Evolutionary conservation across 2,797 vertebrate species (phyloP).

Genomic region (Hypotaenidia okinawae): DNA sequence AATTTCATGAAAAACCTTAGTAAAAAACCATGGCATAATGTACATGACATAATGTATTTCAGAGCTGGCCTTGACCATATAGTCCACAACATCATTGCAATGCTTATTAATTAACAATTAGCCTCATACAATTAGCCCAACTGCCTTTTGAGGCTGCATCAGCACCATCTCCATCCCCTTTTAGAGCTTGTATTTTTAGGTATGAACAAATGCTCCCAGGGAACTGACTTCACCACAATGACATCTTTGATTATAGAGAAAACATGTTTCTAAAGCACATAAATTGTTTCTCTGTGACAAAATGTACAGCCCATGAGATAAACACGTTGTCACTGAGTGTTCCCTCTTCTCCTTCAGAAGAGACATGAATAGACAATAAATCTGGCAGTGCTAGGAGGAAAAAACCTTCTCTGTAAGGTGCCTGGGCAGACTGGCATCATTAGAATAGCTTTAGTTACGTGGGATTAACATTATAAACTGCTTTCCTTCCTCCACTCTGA

Average conservation of each 20-base stretch:
- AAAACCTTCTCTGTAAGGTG: neutral
- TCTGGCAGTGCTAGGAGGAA: neutral
- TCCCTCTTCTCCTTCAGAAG: neutral
- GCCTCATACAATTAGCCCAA: neutral
- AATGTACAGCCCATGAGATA: neutral
- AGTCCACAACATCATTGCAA: neutral
- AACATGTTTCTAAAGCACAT: neutral
- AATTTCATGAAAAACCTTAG: neutral
- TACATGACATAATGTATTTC: neutral
- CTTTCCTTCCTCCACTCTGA: neutral
- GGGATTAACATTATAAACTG: conserved; percentile 6
- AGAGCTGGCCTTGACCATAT: neutral
- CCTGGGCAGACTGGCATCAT: neutral
- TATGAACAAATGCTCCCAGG: neutral
- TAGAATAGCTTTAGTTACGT: neutral
- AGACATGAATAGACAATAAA: neutral
- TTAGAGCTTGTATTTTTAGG: neutral
- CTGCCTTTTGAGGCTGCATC: neutral
- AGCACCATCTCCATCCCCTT: neutral
- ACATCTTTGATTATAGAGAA: neutral
- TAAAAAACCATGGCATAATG: neutral
- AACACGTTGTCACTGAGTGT: neutral
- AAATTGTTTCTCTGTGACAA: neutral
- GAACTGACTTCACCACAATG: neutral
- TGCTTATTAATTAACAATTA: neutral